Evolutionary conservation across 2,888 invertebrate species (phyloP), one percentile per base, ranked within the genome.

Genomic region (Polydrusus cervinus): DNA sequence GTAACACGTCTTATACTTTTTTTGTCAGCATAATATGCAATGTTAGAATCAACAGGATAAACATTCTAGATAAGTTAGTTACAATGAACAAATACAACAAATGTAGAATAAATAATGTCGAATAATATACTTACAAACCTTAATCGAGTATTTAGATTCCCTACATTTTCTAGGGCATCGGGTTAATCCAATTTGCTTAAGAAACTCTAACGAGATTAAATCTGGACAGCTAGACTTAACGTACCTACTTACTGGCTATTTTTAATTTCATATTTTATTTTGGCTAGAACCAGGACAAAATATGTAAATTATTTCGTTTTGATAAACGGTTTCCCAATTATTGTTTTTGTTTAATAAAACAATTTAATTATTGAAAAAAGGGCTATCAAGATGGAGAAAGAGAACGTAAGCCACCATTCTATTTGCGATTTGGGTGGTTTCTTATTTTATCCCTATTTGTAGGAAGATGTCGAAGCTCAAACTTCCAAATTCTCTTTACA

Each of bases 381-480:
- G 3, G 30, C 30, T 34, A 10, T 34, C 34, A 34, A 34, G 34
- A 70, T 40, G 70, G 51, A 47, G 13, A 16, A 64, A 9, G 10
- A 72, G 3, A 66, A 72, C 8, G 72, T 72, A 66, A 61, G 9
- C 14, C 5, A 47, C n/a, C 7, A 57, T 14, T 11, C 1, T 65
- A 34, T 20, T 43, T 16, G 16, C 16, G 14, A 53, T 53, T 11
- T 51, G 5, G 20, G 10, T 62, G n/a, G 11, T 53, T 47, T 57
- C 6, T 60, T 1, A 55, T 40, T 49, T 65, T 49, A n/a, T 65
- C 8, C 53, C 78, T 81, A 0, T 38, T 60, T 38, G 49, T 43
- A 85, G 84, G 80, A 80, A 55, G 83, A 85, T 78, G 78, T 85
- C 14, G 84, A 83, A 67, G 75, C 82, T 49, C 76, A 78, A 57